Evolutionary conservation across 2,888 invertebrate genomes (phyloP), one percentile per base, ranked within the genome.

Genomic region (Pseudococcus viburni): DNA sequence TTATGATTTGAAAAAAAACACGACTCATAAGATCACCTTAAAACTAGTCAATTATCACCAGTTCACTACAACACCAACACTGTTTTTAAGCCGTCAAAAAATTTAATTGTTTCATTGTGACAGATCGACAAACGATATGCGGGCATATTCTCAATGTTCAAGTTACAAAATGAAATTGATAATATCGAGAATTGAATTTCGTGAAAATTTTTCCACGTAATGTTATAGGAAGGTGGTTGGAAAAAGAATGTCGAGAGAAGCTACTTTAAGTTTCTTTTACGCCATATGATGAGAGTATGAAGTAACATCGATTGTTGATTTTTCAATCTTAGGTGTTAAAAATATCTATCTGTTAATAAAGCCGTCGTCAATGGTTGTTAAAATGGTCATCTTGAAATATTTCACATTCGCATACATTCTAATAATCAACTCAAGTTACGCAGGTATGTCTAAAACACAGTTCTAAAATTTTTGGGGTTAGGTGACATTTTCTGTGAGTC

Each of bases 271-370:
- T 73, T 73, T 73, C 17, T 83, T 77, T 33, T 77, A 77, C 80
- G 11, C 46, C 42, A 11, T 19, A 9, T 46, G 80, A 83, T 9
- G 26, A 46, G 2, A 46, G 2, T 42, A 26, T 46, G 46, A 46
- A 46, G 73, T 33, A 73, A 73, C 33, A 73, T 33, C 26, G 26
- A 19, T 83, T 83, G 80, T 83, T 83, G n/a, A 46, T 83, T 77
- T 83, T 83, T 83, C 80, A 46, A 83, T 83, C 46, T 12, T 6
- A 83, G 80, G 80, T 83, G 80, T 46, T 83, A 83, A 83, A 83
- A 83, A 83, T 46, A 46, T 83, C 22, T 46, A 46, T 83, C 22
- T 19, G 80, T 19, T 83, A 46, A 83, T 83, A 83, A 83, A 83
- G 46, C 0, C 19, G 3, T 19, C 46, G 19, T 46, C 80, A 22